Conservation (phyloP, 2,797 vertebrate species). For the Graptemys geographica region DNA sequence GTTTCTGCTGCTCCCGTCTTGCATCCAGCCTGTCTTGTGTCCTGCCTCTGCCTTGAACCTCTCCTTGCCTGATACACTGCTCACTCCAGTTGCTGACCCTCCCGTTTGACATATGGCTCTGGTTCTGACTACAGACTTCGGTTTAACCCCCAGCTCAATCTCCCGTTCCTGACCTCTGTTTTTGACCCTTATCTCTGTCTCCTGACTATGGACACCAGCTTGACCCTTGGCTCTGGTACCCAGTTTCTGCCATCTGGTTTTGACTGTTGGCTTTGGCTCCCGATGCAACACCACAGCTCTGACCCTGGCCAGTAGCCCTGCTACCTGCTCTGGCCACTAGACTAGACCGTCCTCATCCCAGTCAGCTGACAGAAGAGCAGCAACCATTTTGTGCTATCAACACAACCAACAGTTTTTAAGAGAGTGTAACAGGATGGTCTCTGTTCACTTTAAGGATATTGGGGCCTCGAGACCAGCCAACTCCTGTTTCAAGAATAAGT, state of each 20-base stretch:
- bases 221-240: no score
- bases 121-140: no score
- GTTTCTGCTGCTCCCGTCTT: background rate
- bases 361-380: background rate
- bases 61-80: background rate
- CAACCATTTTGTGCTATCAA: background rate
- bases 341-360: no score
- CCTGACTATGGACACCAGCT: no score
- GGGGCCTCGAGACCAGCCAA: background rate
- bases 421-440: background rate
- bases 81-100: background rate
- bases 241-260: no score
- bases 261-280: no score
- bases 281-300: no score
- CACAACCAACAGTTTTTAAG: background rate
- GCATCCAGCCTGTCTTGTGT: background rate
- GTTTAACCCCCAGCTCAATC: no score
- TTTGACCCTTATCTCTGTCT: background rate
- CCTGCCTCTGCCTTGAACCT: background rate
- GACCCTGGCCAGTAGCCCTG: no score
- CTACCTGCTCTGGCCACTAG: no score
- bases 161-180: background rate
- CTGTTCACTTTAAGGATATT: rapidly evolving
- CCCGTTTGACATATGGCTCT: no score
- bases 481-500: background rate